Evolutionary conservation across 2,888 invertebrate species (phyloP).

Genomic region (Drosophila multiciliata): DNA sequence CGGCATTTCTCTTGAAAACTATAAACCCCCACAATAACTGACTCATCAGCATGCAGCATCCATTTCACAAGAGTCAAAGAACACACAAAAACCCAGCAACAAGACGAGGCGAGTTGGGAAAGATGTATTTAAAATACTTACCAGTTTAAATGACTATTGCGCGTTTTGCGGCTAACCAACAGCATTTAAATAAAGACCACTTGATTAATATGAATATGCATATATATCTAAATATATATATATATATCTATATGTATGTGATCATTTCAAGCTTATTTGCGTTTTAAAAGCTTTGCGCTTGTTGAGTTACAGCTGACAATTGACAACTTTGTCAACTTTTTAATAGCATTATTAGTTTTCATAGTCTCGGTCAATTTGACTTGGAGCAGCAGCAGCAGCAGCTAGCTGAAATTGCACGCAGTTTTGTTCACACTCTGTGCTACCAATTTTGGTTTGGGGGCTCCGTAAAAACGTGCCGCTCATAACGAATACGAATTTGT

Average conservation of each 20-base stretch:
- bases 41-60: slow-evolving; percentile 44
- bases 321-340: slow-evolving; percentile 72
- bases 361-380: slow-evolving; percentile 33
- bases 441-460: slow-evolving; percentile 26
- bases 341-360: slow-evolving; percentile 77
- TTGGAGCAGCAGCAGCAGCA: slow-evolving; percentile 6
- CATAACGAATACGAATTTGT: slow-evolving; percentile 26
- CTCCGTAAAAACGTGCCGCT: slow-evolving; percentile 16
- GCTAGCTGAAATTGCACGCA: neutral
- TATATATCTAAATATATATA: slow-evolving; percentile 6
- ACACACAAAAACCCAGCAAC: neutral
- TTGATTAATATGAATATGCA: slow-evolving; percentile 5
- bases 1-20: slow-evolving; percentile 47
- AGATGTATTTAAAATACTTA: slow-evolving; percentile 22
- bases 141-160: slow-evolving; percentile 30
- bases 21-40: slow-evolving; percentile 43
- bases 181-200: slow-evolving; percentile 28
- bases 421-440: slow-evolving; percentile 7
- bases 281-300: slow-evolving; percentile 70
- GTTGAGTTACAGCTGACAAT: slow-evolving; percentile 57
- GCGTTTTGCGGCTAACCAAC: slow-evolving; percentile 59
- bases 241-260: neutral
- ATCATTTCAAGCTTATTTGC: slow-evolving; percentile 56
- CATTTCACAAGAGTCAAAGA: slow-evolving; percentile 1
- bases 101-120: neutral